Conservation (phyloP, 1,140 invertebrate genomes). For the Microplitis mediator region DNA sequence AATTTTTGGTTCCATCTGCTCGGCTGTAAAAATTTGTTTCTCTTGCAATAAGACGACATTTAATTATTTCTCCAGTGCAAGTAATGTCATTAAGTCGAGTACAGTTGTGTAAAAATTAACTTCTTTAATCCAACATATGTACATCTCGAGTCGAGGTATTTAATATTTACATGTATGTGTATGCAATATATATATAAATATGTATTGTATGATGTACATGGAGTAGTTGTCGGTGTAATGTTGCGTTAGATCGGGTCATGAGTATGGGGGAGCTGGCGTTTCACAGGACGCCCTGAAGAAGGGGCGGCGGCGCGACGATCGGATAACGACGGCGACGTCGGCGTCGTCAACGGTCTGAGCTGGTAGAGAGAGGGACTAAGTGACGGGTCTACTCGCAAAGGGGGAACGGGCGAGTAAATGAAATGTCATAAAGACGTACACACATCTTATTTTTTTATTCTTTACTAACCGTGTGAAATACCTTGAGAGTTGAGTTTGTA, state of each 20-base stretch:
- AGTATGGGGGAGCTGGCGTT: constrained; percentile 2
- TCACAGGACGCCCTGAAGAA: constrained; percentile 20
- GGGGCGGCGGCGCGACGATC: constrained; percentile 23
- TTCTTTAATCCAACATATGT: too few relatives aligned
- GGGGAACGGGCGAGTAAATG: constrained; percentile 11
- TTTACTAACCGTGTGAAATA: background rate
- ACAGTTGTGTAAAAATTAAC: too few relatives aligned
- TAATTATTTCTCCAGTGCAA: too few relatives aligned
- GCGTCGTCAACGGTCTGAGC: constrained; percentile 11
- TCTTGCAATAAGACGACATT: too few relatives aligned
- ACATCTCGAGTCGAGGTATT: background rate
- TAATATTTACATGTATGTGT: background rate
- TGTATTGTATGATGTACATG: background rate
- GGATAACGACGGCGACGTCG: constrained; percentile 18
- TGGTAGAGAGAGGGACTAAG: background rate
- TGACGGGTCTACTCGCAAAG: background rate
- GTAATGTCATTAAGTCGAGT: too few relatives aligned
- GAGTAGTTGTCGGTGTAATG: background rate
- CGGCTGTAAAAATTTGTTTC: too few relatives aligned
- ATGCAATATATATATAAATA: background rate
- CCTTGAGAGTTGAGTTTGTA: background rate
- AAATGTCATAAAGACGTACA: constrained; percentile 30
- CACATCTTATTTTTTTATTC: constrained; percentile 15
- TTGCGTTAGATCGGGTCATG: constrained; percentile 9
- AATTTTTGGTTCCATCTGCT: background rate